These are phyloP conservation scores for Prorops nasuta DNA, from an alignment of 1,140 invertebrate genomes.

Conservation along the genomic window DNA sequence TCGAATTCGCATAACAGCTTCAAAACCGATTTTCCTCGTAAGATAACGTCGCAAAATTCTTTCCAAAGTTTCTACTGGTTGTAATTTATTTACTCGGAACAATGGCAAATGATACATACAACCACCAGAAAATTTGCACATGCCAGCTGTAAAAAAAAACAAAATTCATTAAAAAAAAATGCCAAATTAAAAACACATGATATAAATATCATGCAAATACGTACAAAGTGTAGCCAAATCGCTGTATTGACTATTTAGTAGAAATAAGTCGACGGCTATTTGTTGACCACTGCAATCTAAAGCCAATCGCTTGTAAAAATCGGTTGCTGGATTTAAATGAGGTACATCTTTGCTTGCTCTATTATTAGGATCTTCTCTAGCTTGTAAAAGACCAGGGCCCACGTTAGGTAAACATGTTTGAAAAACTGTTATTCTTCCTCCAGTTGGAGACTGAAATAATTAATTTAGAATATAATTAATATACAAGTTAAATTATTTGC, in stretches of 20 bases:
- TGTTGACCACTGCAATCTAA: slow-evolving; percentile 96
- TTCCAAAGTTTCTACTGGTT: slow-evolving; percentile 74
- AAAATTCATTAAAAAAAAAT: background rate
- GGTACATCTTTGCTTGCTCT: slow-evolving; percentile 76
- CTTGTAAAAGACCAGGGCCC: slow-evolving; percentile 83
- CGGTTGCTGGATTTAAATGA: slow-evolving; percentile 90
- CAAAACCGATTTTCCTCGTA: slow-evolving; percentile 96
- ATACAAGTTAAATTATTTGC: slow-evolving; percentile 2
- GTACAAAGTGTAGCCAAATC: slow-evolving; percentile 91
- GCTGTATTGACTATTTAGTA: slow-evolving; percentile 89
- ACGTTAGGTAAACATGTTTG: slow-evolving; percentile 87
- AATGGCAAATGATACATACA: slow-evolving; percentile 91
- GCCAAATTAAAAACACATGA: background rate
- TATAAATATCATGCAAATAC: slow-evolving; percentile 46
- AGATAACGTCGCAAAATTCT: slow-evolving; percentile 85
- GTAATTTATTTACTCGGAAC: slow-evolving; percentile 73
- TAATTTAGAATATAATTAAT: slow-evolving; percentile 3
- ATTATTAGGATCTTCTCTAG: slow-evolving; percentile 82
- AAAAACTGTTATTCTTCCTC: slow-evolving; percentile 93
- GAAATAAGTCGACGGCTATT: slow-evolving; percentile 93
- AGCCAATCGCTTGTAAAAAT: slow-evolving; percentile 97
- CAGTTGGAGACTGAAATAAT: slow-evolving; percentile 74
- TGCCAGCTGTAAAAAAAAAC: slow-evolving; percentile 66
- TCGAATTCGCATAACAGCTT: slow-evolving; percentile 96
- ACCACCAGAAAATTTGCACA: slow-evolving; percentile 94